Base-by-base conservation (phyloP, 2,113 vertebrate genomes). In the Microcebus griseorufus region DNA sequence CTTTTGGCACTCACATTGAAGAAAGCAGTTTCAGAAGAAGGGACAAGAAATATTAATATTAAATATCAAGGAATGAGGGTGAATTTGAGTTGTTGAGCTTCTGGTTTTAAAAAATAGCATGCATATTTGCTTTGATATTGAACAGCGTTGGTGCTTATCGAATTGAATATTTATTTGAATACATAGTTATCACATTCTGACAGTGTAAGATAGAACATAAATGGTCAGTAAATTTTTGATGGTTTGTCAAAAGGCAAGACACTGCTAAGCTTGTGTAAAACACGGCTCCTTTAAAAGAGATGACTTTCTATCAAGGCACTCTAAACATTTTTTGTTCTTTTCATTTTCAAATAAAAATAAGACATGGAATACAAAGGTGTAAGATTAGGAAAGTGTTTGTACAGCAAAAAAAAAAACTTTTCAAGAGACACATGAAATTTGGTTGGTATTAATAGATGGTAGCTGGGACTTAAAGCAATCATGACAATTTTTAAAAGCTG, bases 281-380 rank as follows among this genome's bases (percentile, higher is more conserved):
- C 5, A 10, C 2, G 2, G 17, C 5, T 93, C 29, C n/a, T 89
- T 90, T 65, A 60, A 65, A 53, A 96, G 70, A 81, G 34, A 65
- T 76, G 39, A 29, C 7, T 91, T 93, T 83, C 76, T 34, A 39
- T 48, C 7, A 48, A 48, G 32, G 17, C 7, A 51, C 58, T 60
- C 51, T 53, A 9, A 58, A 65, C 22, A 1, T 64, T 25, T 65
- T 55, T 34, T 34, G 37, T 48, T 69, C 39, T 82, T 64, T 37
- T 67, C 53, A 75, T 79, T 95, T 81, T 93, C 34, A 88, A 29
- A 88, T 73, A 88, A 80, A 79, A 69, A 73, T 58, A 73, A 85
- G 12, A 45, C 10, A 32, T 14, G 11, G 18, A 48, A 13, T 85
- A 25, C 29, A 83, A 69, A 90, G 8, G 2, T 69, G 11, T 14